A percentile compares a stretch with the other conserved stretches of the same genome.
These are phyloP conservation scores for Eriocheir sinensis DNA, from an alignment of 1,140 invertebrate species.

Conservation along the genomic window DNA sequence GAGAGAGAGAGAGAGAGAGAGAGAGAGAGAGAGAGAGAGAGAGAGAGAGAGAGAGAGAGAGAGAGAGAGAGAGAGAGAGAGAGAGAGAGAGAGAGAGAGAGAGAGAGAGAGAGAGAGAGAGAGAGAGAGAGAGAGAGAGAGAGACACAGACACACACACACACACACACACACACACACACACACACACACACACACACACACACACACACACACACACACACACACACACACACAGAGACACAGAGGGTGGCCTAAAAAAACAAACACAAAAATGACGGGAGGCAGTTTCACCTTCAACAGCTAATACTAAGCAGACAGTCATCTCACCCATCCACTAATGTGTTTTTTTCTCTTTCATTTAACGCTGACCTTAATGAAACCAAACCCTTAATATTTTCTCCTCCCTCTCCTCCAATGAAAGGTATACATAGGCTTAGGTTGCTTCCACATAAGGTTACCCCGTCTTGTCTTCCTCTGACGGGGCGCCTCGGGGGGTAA, in stretches of 20 bases:
- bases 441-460: too few species aligned
- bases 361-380: not conserved
- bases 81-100: not conserved
- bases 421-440: not conserved
- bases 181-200: too few species aligned
- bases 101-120: too few species aligned
- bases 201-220: too few species aligned
- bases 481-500: not conserved
- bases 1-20: conserved; percentile 19
- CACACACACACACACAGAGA: too few species aligned
- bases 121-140: too few species aligned
- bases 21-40: not conserved
- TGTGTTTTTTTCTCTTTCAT: not conserved
- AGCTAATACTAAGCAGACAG: not conserved
- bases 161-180: too few species aligned
- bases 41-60: not conserved
- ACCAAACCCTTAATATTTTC: not conserved
- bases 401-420: not conserved
- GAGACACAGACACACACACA: too few species aligned
- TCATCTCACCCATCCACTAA: not conserved
- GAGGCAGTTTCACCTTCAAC: not conserved
- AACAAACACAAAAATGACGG: not conserved
- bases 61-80: not conserved
- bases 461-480: not conserved
- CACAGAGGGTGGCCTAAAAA: too few species aligned